phyloP scores from a whole-genome alignment of 2,888 invertebrate genomes.

The Cheilosia grossa region DNA sequence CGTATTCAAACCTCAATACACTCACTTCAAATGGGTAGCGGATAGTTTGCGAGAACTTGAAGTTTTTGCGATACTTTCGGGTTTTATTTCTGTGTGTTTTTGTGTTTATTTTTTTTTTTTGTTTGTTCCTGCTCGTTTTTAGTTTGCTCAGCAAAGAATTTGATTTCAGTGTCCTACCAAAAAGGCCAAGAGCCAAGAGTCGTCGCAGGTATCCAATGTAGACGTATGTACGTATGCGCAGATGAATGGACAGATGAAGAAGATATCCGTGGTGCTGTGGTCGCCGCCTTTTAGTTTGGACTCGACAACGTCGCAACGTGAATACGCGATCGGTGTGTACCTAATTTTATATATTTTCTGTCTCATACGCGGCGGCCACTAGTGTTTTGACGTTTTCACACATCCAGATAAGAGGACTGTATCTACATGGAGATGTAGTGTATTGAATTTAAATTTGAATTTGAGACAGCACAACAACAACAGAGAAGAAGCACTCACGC shows the following conservation, averaged over 20 bases:
- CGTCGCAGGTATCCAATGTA: conserved; percentile 6
- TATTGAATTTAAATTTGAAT: conserved; percentile 68
- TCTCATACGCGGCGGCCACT: conserved; percentile 65
- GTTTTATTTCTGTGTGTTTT: too few relatives aligned
- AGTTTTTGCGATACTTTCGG: conserved; percentile 34
- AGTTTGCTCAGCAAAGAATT: conserved; percentile 53
- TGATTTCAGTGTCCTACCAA: conserved; percentile 47
- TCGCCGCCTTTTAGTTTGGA: conserved; percentile 69
- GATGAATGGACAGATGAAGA: conserved; percentile 50
- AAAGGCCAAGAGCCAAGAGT: conserved; percentile 8
- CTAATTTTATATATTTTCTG: conserved; percentile 74
- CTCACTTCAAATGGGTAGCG: conserved; percentile 48
- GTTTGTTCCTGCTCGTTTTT: neutral
- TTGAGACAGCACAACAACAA: conserved; percentile 50
- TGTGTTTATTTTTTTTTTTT: neutral
- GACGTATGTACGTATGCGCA: conserved; percentile 31
- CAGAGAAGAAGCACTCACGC: conserved; percentile 16
- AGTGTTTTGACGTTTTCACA: conserved; percentile 70
- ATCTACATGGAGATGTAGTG: conserved; percentile 50
- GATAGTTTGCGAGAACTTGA: conserved; percentile 55
- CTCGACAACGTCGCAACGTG: conserved; percentile 68
- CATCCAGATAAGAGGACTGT: conserved; percentile 68
- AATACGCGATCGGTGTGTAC: conserved; percentile 66
- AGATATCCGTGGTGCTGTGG: conserved; percentile 65
- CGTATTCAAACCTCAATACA: conserved; percentile 28